These are phyloP conservation scores for Peromyscus nudipes DNA, from an alignment of 2,797 vertebrate genomes.

Conservation along the genomic window DNA sequence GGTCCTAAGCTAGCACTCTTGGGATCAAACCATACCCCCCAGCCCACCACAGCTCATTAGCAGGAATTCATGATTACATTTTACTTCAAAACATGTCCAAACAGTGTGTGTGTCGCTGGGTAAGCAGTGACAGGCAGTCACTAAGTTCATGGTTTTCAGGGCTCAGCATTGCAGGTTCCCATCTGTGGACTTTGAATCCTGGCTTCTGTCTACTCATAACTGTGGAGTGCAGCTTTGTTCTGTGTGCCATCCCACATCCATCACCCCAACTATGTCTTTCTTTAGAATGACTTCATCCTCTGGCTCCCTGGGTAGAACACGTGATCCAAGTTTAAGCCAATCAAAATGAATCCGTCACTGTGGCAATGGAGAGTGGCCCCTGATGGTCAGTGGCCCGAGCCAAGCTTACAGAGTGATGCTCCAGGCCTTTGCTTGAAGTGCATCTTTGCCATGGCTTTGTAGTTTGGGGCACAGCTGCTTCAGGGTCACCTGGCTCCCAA, in stretches of 20 bases:
- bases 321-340: neutral
- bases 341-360: neutral
- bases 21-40: neutral
- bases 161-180: neutral
- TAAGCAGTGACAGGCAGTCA: neutral
- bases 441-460: neutral
- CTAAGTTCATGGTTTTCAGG: neutral
- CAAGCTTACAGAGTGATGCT: neutral
- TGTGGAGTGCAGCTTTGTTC: neutral
- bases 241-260: neutral
- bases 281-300: neutral
- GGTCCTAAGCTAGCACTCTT: neutral
- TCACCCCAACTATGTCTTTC: neutral
- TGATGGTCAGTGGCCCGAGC: neutral
- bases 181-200: neutral
- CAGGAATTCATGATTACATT: neutral
- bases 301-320: neutral
- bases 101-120: neutral
- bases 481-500: neutral
- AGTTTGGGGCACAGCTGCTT: neutral
- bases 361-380: neutral
- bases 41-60: neutral
- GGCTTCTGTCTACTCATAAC: neutral
- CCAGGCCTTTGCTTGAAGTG: neutral
- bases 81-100: constrained; percentile 12